phyloP scores from a whole-genome alignment of 2,888 invertebrate species.

The Mycalesis mineus region DNA sequence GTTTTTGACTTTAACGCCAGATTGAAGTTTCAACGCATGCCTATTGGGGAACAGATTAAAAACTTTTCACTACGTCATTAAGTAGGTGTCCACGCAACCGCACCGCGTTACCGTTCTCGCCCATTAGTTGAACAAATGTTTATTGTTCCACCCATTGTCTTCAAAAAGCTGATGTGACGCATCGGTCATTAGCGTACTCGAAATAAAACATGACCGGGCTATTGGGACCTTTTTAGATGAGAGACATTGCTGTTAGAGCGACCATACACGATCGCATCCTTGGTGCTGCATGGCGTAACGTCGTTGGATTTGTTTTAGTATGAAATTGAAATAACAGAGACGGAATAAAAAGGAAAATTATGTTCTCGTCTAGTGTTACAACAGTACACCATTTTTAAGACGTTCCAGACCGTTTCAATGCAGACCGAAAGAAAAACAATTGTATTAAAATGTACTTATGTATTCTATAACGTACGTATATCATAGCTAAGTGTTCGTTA shows the following conservation, averaged over 20 bases:
- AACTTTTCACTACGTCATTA: slow-evolving; percentile 15
- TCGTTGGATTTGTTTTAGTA: too few species aligned
- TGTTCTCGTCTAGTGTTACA: too few species aligned
- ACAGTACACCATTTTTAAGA: too few species aligned
- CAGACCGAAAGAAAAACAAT: too few species aligned
- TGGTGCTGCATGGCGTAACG: neutral
- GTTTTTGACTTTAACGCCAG: too few species aligned
- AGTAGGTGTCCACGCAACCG: slow-evolving; percentile 11
- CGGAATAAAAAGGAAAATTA: too few species aligned
- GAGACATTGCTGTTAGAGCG: neutral
- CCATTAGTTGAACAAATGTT: slow-evolving; percentile 36
- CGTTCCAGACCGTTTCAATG: too few species aligned
- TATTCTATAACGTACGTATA: too few species aligned
- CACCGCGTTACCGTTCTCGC: slow-evolving; percentile 24
- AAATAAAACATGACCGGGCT: slow-evolving; percentile 34
- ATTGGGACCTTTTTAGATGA: slow-evolving; percentile 27
- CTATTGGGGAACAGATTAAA: too few species aligned
- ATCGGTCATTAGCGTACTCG: slow-evolving; percentile 38
- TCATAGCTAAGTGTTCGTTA: too few species aligned
- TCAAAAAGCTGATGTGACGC: slow-evolving; percentile 33
- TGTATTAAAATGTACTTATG: too few species aligned
- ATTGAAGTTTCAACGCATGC: slow-evolving; percentile 12
- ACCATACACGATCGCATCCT: neutral
- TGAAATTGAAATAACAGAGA: too few species aligned
- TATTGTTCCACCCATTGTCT: slow-evolving; percentile 31